phyloP scores from a whole-genome alignment of 2,888 invertebrate genomes.

The Athrips mouffetella region DNA sequence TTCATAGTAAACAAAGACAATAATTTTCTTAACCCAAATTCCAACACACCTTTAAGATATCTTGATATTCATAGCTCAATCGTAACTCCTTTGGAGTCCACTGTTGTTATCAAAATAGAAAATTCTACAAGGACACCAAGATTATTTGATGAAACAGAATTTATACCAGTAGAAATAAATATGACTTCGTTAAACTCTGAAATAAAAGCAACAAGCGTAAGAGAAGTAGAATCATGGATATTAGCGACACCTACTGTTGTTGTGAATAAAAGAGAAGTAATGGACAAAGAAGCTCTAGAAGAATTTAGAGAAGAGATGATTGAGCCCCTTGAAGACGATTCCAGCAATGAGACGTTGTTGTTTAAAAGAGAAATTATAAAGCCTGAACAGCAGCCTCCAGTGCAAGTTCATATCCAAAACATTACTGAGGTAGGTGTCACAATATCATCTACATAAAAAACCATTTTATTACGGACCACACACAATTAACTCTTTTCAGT shows the following conservation, averaged over 20 bases:
- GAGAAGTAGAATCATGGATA: conserved; percentile 60
- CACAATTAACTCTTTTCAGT: conserved; percentile 34
- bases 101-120: conserved; percentile 10
- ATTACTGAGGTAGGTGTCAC: conserved; percentile 66
- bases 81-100: conserved; percentile 25
- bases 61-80: conserved; percentile 51
- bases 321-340: conserved; percentile 61
- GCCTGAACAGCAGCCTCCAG: conserved; percentile 75
- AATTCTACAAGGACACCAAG: conserved; percentile 15
- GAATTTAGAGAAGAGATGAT: conserved; percentile 52
- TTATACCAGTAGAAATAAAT: conserved; percentile 41
- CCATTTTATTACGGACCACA: too few relatives aligned
- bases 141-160: conserved; percentile 32
- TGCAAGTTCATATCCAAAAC: conserved; percentile 83
- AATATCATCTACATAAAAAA: not conserved
- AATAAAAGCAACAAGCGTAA: conserved; percentile 50
- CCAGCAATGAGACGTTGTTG: conserved; percentile 53
- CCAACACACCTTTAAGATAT: conserved; percentile 49
- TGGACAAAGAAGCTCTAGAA: conserved; percentile 40
- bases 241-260: conserved; percentile 57
- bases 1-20: conserved; percentile 60
- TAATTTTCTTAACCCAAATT: conserved; percentile 40
- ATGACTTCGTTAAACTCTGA: conserved; percentile 32
- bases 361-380: conserved; percentile 69
- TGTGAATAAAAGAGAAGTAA: conserved; percentile 55